Evolutionary conservation across 2,888 invertebrate species (phyloP).

Genomic region (Dendrolimus pini): DNA sequence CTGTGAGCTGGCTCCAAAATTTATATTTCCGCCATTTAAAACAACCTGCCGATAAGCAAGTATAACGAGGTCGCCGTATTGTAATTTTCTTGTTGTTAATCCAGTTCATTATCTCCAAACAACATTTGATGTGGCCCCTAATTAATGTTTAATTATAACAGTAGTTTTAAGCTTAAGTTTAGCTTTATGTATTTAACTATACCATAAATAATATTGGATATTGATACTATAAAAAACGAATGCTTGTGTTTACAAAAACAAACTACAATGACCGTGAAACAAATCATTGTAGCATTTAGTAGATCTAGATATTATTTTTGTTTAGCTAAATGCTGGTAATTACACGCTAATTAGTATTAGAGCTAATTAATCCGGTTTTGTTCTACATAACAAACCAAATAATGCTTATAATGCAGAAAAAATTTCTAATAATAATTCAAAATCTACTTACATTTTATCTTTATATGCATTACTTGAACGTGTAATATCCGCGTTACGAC

Average conservation of each 20-base stretch:
- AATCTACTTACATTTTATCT: not conserved
- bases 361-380: too few relatives aligned
- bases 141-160: not conserved
- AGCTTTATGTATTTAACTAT: constrained; percentile 50
- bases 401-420: too few relatives aligned
- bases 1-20: not conserved
- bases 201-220: constrained; percentile 11
- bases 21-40: not conserved
- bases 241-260: constrained; percentile 35
- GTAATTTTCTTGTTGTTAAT: not conserved
- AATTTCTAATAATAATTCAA: not conserved
- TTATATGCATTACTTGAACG: not conserved
- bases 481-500: not conserved
- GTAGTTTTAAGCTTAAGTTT: constrained; percentile 13
- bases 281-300: constrained; percentile 12
- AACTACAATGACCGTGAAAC: constrained; percentile 7
- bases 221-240: constrained; percentile 21
- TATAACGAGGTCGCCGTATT: not conserved
- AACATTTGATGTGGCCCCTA: not conserved
- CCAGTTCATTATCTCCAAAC: not conserved
- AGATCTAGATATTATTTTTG: constrained; percentile 4
- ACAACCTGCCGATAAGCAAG: not conserved
- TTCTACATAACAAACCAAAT: too few relatives aligned
- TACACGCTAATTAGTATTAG: constrained; percentile 5
- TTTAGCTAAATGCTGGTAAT: constrained; percentile 18